Evolutionary conservation across 2,888 invertebrate species (phyloP).

Genomic region (Helicoverpa assulta): DNA sequence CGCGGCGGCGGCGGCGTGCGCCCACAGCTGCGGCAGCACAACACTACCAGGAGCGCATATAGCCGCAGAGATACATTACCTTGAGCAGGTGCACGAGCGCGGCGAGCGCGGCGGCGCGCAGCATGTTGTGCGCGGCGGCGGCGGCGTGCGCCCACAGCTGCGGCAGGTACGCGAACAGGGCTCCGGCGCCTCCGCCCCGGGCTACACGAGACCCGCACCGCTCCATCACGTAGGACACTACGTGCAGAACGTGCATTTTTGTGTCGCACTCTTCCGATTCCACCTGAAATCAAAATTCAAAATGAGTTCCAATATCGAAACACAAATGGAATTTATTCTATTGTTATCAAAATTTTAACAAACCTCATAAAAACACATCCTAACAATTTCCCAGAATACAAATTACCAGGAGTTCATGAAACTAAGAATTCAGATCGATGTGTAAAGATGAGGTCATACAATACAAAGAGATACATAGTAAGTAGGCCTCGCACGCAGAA

Average conservation of each 20-base stretch:
- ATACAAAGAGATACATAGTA: no score
- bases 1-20: no score
- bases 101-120: constrained; percentile 97
- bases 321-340: no score
- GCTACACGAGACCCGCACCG: constrained; percentile 95
- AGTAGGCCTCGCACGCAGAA: no score
- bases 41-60: no score
- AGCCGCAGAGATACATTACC: constrained; percentile 85
- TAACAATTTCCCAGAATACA: neutral
- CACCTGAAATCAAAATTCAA: constrained; percentile 86
- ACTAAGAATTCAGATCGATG: neutral
- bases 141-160: constrained; percentile 96
- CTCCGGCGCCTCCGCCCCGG: constrained; percentile 90
- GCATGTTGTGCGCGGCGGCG: constrained; percentile 96
- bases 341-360: no score
- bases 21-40: constrained; percentile 97
- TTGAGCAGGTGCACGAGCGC: constrained; percentile 96
- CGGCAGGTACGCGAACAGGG: constrained; percentile 95
- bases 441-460: neutral
- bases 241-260: constrained; percentile 98
- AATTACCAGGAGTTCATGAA: constrained; percentile 4
- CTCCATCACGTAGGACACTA: constrained; percentile 97
- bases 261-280: constrained; percentile 98
- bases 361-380: no score
- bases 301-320: neutral